These are phyloP conservation scores for Chelonia mydas DNA, from an alignment of 2,797 vertebrate genomes.

Conservation along the genomic window DNA sequence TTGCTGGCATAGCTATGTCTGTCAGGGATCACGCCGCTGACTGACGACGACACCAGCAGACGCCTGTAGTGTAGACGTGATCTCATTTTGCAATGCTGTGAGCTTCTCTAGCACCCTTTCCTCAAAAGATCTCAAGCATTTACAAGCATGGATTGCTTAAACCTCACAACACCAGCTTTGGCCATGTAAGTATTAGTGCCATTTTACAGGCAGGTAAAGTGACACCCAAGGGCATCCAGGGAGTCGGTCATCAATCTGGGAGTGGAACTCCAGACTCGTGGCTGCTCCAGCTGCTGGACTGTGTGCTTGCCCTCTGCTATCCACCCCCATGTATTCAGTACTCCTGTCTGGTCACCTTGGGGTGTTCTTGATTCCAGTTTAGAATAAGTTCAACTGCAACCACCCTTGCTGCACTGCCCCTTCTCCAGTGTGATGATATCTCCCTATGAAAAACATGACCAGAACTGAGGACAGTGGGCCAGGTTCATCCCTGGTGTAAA, in stretches of 20 bases:
- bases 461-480: not conserved
- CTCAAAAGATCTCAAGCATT: not conserved
- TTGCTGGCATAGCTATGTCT: not conserved
- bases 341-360: not conserved
- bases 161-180: not conserved
- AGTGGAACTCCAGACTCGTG: not conserved
- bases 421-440: rapidly evolving
- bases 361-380: rapidly evolving
- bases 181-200: not conserved
- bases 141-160: not conserved
- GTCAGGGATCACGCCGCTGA: not conserved
- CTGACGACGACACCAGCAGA: not conserved
- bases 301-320: not conserved
- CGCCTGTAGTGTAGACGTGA: not conserved
- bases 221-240: not conserved
- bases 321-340: not conserved
- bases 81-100: not conserved
- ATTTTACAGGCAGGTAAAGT: not conserved
- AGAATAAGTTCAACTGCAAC: not conserved
- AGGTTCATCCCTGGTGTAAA: conserved; percentile 14
- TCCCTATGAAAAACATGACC: not conserved
- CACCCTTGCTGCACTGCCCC: not conserved
- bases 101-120: not conserved
- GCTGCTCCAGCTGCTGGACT: not conserved
- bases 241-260: not conserved